Percentiles rank a stretch among this genome's conserved stretches.
Conservation (phyloP, 2,113 vertebrate species). For the Eira barbara region DNA sequence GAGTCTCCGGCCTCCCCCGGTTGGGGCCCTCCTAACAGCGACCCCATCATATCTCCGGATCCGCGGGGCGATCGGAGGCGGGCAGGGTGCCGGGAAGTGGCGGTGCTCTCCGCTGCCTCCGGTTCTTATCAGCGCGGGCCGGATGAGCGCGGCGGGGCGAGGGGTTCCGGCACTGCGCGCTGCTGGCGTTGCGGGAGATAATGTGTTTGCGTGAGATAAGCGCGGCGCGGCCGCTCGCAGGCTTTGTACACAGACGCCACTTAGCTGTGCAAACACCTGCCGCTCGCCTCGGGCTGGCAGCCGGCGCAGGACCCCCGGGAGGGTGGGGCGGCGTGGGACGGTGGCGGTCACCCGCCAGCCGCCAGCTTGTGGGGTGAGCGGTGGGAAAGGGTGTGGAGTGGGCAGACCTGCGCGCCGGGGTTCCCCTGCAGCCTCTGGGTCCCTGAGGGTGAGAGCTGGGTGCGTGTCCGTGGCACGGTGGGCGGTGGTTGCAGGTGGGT, state of each 20-base stretch:
- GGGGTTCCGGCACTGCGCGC: neutral
- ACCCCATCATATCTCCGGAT: neutral
- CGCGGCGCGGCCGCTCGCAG: fast-evolving
- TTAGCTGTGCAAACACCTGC: slow-evolving; percentile 64
- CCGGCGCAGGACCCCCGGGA: neutral
- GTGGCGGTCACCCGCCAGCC: neutral
- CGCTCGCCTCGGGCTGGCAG: neutral
- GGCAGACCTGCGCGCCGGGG: neutral
- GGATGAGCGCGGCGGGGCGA: neutral
- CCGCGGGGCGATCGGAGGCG: neutral
- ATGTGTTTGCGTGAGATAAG: slow-evolving; percentile 66
- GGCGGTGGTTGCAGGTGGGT: neutral
- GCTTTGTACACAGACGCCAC: slow-evolving; percentile 63
- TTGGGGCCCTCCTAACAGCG: neutral
- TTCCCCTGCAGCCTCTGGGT: neutral
- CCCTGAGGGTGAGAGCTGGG: neutral
- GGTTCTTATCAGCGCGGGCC: slow-evolving; percentile 50
- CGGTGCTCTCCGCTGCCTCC: neutral
- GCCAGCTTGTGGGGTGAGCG: too few relatives aligned
- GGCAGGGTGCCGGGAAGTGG: neutral
- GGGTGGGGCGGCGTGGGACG: neutral
- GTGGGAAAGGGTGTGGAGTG: neutral
- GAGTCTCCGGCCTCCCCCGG: neutral
- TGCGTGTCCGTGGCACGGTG: neutral
- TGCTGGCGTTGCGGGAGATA: neutral